A percentile compares a stretch with the other conserved stretches of the same genome.
Evolutionary conservation across 1,140 invertebrate species (phyloP).

Genomic region (Hyles euphorbiae): DNA sequence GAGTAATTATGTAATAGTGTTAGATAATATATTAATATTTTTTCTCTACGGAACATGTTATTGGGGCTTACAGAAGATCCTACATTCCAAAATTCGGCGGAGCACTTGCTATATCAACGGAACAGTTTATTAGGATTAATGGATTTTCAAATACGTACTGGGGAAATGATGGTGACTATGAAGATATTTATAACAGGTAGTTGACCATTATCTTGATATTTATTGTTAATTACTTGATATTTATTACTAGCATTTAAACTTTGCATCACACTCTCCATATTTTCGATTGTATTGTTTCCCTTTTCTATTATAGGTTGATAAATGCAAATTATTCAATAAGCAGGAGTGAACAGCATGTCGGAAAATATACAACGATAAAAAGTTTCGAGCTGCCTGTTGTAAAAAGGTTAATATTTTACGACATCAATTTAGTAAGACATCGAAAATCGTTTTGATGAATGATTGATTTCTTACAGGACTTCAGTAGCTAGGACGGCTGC

Average conservation of each 20-base stretch:
- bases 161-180: conserved; percentile 30
- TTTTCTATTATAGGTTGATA: conserved; percentile 18
- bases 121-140: conserved; percentile 82
- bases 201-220: neutral
- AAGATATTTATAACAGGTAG: conserved; percentile 31
- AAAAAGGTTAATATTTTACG: conserved; percentile 5
- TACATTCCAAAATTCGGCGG: conserved; percentile 53
- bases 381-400: conserved; percentile 10
- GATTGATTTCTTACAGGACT: conserved; percentile 11
- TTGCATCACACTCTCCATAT: too few relatives aligned
- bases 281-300: neutral
- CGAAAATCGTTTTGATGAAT: too few relatives aligned
- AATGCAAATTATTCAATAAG: conserved; percentile 22
- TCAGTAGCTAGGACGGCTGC: conserved; percentile 8
- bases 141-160: conserved; percentile 84
- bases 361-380: conserved; percentile 18
- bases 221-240: neutral
- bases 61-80: neutral
- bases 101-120: conserved; percentile 81
- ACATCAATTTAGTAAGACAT: too few relatives aligned
- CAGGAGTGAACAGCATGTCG: conserved; percentile 13
- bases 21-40: too few relatives aligned
- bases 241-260: too few relatives aligned
- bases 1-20: too few relatives aligned
- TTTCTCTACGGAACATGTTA: too few relatives aligned